Evolutionary conservation across 2,113 vertebrate species (phyloP).

Genomic region (Paraplagusia blochii): DNA sequence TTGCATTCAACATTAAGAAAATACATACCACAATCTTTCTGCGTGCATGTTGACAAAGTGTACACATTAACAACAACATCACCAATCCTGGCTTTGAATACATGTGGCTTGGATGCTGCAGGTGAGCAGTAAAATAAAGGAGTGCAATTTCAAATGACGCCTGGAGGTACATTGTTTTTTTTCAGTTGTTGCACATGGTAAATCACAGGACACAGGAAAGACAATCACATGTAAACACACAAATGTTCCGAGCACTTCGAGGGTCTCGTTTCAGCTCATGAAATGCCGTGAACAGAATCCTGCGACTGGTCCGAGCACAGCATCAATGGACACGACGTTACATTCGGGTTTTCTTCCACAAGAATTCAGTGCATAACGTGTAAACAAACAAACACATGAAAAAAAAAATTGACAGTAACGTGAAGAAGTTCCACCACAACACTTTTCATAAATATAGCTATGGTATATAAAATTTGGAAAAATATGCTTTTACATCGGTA

Average conservation of each 20-base stretch:
- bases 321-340: slow-evolving; percentile 45
- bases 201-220: slow-evolving; percentile 46
- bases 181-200: slow-evolving; percentile 28
- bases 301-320: slow-evolving; percentile 36
- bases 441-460: slow-evolving; percentile 72
- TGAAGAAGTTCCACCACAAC: slow-evolving; percentile 50
- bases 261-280: slow-evolving; percentile 32
- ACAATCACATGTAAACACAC: slow-evolving; percentile 55
- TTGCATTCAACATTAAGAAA: slow-evolving; percentile 70
- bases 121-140: slow-evolving; percentile 45
- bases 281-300: slow-evolving; percentile 25
- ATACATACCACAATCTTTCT: slow-evolving; percentile 62
- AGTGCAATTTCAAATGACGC: slow-evolving; percentile 40
- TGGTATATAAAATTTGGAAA: slow-evolving; percentile 74
- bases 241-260: slow-evolving; percentile 47
- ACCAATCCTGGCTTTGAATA: slow-evolving; percentile 23
- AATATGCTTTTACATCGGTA: slow-evolving; percentile 76
- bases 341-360: slow-evolving; percentile 52
- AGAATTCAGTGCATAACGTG: slow-evolving; percentile 39
- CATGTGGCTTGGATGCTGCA: slow-evolving; percentile 60
- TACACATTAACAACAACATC: slow-evolving; percentile 43
- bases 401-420: slow-evolving; percentile 16
- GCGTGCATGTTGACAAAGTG: slow-evolving; percentile 48
- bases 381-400: slow-evolving; percentile 57
- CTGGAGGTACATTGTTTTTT: slow-evolving; percentile 35